Percentiles rank a stretch among this genome's conserved stretches.
Evolutionary conservation across 2,797 vertebrate species (phyloP).

Genomic region (Pseudochirops cupreus): DNA sequence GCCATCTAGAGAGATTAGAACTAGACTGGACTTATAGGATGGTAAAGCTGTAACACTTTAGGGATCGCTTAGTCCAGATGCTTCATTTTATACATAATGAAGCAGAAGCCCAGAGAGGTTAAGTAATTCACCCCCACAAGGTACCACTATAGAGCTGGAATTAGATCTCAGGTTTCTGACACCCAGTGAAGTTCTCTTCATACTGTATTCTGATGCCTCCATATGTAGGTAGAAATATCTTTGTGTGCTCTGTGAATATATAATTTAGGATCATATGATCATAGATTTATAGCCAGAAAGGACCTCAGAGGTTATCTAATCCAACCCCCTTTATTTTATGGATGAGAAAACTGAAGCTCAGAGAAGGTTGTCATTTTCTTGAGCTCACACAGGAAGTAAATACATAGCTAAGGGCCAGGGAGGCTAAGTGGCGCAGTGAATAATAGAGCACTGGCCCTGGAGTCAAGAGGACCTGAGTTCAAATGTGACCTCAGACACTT

Average conservation of each 20-base stretch:
- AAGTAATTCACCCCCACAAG: not conserved
- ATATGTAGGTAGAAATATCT: not conserved
- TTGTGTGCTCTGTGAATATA: not conserved
- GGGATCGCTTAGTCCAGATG: not conserved
- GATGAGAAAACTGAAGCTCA: not conserved
- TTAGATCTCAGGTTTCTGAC: not conserved
- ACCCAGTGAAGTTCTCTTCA: not conserved
- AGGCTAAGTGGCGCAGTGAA: too few relatives aligned
- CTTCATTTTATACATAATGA: constrained; percentile 35
- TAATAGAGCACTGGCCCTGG: too few relatives aligned
- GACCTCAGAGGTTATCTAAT: not conserved
- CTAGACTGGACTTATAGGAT: not conserved
- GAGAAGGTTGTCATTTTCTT: not conserved
- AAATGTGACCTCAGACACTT: too few relatives aligned
- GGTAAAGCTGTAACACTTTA: not conserved
- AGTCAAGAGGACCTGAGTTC: too few relatives aligned
- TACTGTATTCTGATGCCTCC: not conserved
- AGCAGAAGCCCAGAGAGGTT: constrained; percentile 16
- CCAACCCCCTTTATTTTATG: not conserved
- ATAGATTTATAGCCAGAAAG: not conserved
- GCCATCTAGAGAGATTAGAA: not conserved
- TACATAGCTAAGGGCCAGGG: not conserved
- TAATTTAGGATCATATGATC: not conserved
- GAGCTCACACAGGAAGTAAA: not conserved
- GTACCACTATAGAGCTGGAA: not conserved